Evolutionary conservation across 2,797 vertebrate species (phyloP), one percentile per base, ranked within the genome.

Genomic region (Pseudomugil tenellus): DNA sequence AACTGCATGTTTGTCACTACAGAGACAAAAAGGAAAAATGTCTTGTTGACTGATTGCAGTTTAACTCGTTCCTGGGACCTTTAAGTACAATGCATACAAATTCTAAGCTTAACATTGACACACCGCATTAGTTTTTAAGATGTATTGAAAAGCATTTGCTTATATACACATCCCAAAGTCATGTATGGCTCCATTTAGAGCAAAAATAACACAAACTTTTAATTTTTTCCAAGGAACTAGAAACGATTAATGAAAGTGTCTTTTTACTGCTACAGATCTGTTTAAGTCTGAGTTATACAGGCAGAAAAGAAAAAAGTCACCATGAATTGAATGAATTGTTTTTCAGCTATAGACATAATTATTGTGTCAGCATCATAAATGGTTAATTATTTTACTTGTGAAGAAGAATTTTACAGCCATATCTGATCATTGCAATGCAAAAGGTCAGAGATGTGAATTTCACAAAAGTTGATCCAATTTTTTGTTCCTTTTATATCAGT

Each of bases 1-100:
- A 58, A 66, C 61, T 12, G 14, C 43, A 51, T 26, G 29, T 53
- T 57, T 56, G 48, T 72, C n/a, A 51, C 39, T 41, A 16, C 55
- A 70, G 67, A 49, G 26, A 34, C 43, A 28, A 39, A 39, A 13
- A 32, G 41, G 17, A 5, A 63, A 55, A 25, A 1, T 16, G 16
- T 49, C n/a, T 3, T 58, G 34, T 63, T 29, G 10, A 31, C 2
- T 55, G 13, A 49, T 31, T 43, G 5, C 34, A 14, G 19, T n/a
- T 31, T 21, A 23, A 54, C 25, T 54, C 19, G n/a, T 23, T 48
- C 10, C 7, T 21, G 43, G 19, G 10, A 48, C 13, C 19, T 23
- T 21, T 21, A 23, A 23, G 19, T 10, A 7, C 46, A 48, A 23
- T 48, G 46, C n/a, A 48, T 10, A 23, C n/a, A 48, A 48, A 23